Base-by-base conservation (phyloP, 1,140 invertebrate genomes). In the Paralvinella palmiformis region DNA sequence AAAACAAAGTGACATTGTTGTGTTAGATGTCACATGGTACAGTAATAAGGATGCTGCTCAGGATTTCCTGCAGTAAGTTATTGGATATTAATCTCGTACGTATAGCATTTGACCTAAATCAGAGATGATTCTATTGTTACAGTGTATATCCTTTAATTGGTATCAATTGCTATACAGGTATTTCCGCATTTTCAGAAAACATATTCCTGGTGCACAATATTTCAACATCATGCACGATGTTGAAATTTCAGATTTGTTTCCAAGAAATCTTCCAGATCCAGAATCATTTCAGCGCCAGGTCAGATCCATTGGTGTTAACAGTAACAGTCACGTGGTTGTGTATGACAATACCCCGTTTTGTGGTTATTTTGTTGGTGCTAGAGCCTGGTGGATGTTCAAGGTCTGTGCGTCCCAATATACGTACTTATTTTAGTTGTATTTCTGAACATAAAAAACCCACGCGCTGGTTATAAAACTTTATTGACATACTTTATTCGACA, bases 351-450 rank as follows among this genome's bases (percentile, higher is more conserved):
- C 68, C 35, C 66, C 69, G 50, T 66, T 60, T n/a, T 20, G 62
- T 1, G 63, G 69, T 7, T 68, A 72, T 4, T 59, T 72, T 17
- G 48, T 52, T 0, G 48, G 48, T 10, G n/a, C 24, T 52, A 68
- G 71, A 45, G 70, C 71, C 31, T 75, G 73, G 73, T 76, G 72
- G 72, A 27, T 74, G 10, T 74, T 76, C 32, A 70, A 71, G 69
- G 75, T 76, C 67, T 45, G 64, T 2, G n/a, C n/a, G n/a, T n/a
- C n/a, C n/a, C n/a, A n/a, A n/a, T n/a, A n/a, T n/a, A 10, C 17
- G 27, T 61, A 10, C 31, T 32, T 48, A 35, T 60, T 33, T 6
- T 59, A 56, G 37, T 52, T n/a, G 10, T 41, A n/a, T 13, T n/a
- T 13, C 10, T 41, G 37, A 41, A 10, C n/a, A 13, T 41, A 41